Evolutionary conservation across 2,888 invertebrate species (phyloP).

Genomic region (Eupithecia inturbata): DNA sequence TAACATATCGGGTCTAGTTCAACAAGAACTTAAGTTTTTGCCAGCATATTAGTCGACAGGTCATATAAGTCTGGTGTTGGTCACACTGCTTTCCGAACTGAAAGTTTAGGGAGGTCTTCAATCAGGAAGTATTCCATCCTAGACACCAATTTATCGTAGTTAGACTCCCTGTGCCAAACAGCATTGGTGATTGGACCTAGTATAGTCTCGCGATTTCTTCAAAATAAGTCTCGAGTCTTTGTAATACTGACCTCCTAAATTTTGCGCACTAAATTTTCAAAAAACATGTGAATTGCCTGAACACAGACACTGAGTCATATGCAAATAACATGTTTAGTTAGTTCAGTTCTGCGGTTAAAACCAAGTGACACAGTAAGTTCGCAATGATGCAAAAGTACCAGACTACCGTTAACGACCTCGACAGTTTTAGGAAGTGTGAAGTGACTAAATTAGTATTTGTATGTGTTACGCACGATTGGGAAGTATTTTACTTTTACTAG

Average conservation of each 20-base stretch:
- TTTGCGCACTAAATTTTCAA: not conserved
- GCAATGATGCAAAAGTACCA: slow-evolving; percentile 30
- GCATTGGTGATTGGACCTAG: not conserved
- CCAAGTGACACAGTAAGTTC: slow-evolving; percentile 36
- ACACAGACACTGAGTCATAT: slow-evolving; percentile 19
- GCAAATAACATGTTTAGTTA: slow-evolving; percentile 18
- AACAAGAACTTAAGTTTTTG: not conserved
- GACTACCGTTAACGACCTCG: slow-evolving; percentile 29
- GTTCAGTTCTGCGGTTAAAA: slow-evolving; percentile 31
- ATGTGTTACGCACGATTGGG: slow-evolving; percentile 15
- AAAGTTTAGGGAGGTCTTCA: not conserved
- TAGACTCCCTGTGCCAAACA: not conserved
- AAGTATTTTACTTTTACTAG: not conserved
- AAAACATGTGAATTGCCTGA: not conserved
- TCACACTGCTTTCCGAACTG: not conserved
- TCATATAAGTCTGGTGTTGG: not conserved
- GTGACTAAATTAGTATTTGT: slow-evolving; percentile 37
- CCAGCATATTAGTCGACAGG: not conserved
- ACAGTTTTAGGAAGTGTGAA: slow-evolving; percentile 41
- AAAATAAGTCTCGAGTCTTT: not conserved
- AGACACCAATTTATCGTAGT: not conserved
- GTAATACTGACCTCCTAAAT: not conserved
- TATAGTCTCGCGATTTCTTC: not conserved
- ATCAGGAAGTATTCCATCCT: not conserved
- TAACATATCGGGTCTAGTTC: not conserved